A percentile compares a stretch with the other conserved stretches of the same genome.
These are phyloP conservation scores for Parapsyche elsis DNA, from an alignment of 1,140 invertebrate species.

Conservation along the genomic window DNA sequence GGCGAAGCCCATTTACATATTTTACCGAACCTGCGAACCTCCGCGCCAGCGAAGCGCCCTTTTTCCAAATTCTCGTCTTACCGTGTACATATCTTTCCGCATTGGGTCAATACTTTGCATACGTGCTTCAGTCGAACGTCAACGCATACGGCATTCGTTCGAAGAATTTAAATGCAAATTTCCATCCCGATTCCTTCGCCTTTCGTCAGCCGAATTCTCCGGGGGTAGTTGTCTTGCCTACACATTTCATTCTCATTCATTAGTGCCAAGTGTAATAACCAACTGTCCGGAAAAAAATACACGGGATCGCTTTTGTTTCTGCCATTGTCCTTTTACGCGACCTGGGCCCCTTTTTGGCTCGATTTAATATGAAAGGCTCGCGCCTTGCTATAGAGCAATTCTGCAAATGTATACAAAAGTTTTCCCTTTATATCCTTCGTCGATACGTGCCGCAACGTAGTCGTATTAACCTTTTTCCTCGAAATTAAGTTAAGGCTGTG, in stretches of 20 bases:
- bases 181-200: no score
- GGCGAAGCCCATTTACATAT: conserved; percentile 3
- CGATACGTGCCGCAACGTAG: conserved; percentile 5
- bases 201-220: no score
- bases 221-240: no score
- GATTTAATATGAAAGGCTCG: conserved; percentile 24
- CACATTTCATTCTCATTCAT: conserved; percentile 8
- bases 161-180: no score
- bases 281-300: conserved; percentile 15
- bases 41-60: no score
- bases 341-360: background rate
- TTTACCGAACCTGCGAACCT: background rate
- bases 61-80: no score
- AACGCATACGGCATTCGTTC: no score
- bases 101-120: no score
- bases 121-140: no score
- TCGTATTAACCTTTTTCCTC: conserved; percentile 25
- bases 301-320: background rate
- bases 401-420: conserved; percentile 36
- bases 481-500: conserved; percentile 3
- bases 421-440: conserved; percentile 18
- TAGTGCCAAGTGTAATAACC: background rate
- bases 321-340: conserved; percentile 5
- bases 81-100: no score
- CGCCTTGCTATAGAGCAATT: conserved; percentile 2